Conservation (phyloP, 2,888 invertebrate species). For the Cenopis cana region DNA sequence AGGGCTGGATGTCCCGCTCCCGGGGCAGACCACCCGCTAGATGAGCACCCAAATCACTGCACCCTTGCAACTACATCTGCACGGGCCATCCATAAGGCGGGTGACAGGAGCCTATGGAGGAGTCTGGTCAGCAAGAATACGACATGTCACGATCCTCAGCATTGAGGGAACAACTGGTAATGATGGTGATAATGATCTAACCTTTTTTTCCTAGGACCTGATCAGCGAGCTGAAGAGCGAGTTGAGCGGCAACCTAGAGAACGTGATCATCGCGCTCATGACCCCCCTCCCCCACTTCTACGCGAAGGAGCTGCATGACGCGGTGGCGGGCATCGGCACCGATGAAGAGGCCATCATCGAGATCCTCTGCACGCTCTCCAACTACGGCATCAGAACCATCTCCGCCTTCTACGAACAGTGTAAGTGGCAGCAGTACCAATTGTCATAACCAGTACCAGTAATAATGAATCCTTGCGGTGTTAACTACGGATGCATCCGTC, state of each 20-base stretch:
- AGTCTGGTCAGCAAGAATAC: no score
- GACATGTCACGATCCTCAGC: no score
- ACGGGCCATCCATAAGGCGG: no score
- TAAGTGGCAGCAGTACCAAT: constrained; percentile 73
- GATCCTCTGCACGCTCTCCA: constrained; percentile 95
- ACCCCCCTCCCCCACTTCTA: constrained; percentile 95
- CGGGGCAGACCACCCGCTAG: no score
- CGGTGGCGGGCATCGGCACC: constrained; percentile 94
- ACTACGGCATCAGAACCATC: constrained; percentile 94
- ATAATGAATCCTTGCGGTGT: no score
- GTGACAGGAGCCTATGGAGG: no score
- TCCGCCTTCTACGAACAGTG: constrained; percentile 93
- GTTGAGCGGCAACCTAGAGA: constrained; percentile 94
- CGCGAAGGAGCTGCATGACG: constrained; percentile 95
- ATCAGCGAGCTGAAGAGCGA: constrained; percentile 95
- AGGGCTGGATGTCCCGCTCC: no score
- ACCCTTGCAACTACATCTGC: no score
- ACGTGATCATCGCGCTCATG: constrained; percentile 95
- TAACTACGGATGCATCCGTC: no score
- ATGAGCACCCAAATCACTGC: no score
- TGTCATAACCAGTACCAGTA: not conserved
- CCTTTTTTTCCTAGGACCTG: constrained; percentile 84
- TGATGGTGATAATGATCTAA: no score
- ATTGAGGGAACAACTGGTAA: no score
- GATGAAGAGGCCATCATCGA: constrained; percentile 96